Percentiles rank a stretch among this genome's conserved stretches.
Evolutionary conservation across 2,888 invertebrate genomes (phyloP).

Genomic region (Campoplex capitator): DNA sequence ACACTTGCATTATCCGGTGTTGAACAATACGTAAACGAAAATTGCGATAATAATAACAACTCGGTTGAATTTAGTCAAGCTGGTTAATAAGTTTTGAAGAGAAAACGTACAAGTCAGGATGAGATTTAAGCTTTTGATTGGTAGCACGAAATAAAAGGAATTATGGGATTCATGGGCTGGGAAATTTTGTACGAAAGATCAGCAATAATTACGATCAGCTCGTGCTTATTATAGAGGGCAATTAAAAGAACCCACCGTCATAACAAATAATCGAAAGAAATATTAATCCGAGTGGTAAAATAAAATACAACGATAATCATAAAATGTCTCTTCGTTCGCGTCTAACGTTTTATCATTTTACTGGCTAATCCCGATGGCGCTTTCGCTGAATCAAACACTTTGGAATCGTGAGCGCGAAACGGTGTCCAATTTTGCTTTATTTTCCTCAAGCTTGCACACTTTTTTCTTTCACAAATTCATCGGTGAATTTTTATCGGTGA

Average conservation of each 20-base stretch:
- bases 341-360: slow-evolving; percentile 3
- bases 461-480: background rate
- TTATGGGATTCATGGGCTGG: background rate
- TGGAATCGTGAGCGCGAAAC: background rate
- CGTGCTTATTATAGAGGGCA: background rate
- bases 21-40: background rate
- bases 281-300: background rate
- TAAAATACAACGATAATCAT: background rate
- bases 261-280: background rate
- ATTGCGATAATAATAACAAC: background rate
- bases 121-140: background rate
- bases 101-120: too few relatives aligned
- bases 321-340: background rate
- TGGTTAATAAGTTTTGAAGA: background rate
- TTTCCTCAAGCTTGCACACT: background rate
- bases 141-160: background rate
- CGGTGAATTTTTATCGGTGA: background rate
- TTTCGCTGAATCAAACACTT: background rate
- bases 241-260: background rate
- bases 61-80: background rate
- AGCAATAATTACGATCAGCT: background rate
- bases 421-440: background rate
- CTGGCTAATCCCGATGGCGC: background rate
- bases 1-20: background rate
- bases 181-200: background rate